Base-by-base conservation (phyloP, 2,888 invertebrate species). In the Andrena camellia region DNA sequence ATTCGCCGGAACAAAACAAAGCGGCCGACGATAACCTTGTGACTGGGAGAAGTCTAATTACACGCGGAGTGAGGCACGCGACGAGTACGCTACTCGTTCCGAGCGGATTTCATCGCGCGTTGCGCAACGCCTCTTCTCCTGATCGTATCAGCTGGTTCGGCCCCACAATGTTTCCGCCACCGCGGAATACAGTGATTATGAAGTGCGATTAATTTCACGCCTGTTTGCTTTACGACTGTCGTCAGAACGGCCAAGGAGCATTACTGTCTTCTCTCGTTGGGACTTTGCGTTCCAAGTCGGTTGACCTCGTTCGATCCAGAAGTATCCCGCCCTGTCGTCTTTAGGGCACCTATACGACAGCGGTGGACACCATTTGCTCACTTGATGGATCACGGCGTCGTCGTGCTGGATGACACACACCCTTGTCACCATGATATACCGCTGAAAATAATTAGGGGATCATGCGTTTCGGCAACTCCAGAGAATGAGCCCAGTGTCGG, bases 11-110 rank as follows among this genome's bases (percentile, higher is more conserved):
- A 8, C 20, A 33, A 52, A 60, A 50, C 23, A 60, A 23, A 35
- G 52, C 29, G 26, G 17, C 35, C 35, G n/a, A 33, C 29, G 64
- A 62, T 71, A 70, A 66, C 64, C 73, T 69, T 73, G 64, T n/a
- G 26, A 10, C 74, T 33, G 26, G 31, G 23, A 66, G 69, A 83
- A 62, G 64, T 77, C 69, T 63, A 85, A 83, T 76, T 74, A 68
- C 80, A 69, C 64, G 33, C 13, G 63, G 26, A 67, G 35, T 67
- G 54, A 62, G 54, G 62, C 67, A 71, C 78, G 71, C 66, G 75
- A 79, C 62, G 52, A 42, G 42, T 5, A 8, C 64, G 57, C 33
- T 42, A 23, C n/a, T 26, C 48, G 26, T 50, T 79, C 23, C 33
- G 50, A 59, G 69, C 62, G 60, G 20, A 73, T 57, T 85, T 84